phyloP scores from a whole-genome alignment of 2,113 vertebrate genomes.

The Corythoichthys haematopterus region DNA sequence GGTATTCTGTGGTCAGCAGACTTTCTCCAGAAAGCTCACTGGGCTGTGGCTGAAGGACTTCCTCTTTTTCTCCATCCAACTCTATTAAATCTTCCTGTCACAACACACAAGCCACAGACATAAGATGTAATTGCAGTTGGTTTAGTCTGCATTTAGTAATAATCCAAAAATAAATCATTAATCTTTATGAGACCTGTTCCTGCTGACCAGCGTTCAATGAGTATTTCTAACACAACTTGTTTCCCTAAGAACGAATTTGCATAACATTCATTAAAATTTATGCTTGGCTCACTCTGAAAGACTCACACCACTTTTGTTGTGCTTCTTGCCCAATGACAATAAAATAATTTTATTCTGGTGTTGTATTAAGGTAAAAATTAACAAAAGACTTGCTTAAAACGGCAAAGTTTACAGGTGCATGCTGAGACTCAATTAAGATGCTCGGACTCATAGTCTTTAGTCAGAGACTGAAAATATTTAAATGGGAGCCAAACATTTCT shows the following conservation, averaged over 20 bases:
- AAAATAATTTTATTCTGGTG: too few species aligned
- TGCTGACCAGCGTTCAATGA: background rate
- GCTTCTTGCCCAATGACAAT: too few species aligned
- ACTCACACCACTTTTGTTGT: too few species aligned
- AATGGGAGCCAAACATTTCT: background rate
- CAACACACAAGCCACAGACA: background rate
- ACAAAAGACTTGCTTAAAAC: too few species aligned
- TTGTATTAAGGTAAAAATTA: too few species aligned
- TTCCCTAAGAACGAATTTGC: background rate
- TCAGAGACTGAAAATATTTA: too few species aligned
- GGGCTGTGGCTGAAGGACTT: slow-evolving; percentile 81
- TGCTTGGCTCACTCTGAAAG: too few species aligned
- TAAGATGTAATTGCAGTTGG: background rate
- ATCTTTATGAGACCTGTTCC: background rate
- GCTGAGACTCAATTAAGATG: too few species aligned
- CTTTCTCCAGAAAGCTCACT: slow-evolving; percentile 89
- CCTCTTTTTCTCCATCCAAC: slow-evolving; percentile 84
- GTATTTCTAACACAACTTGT: background rate
- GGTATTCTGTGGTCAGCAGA: slow-evolving; percentile 89
- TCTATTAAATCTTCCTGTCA: slow-evolving; percentile 82
- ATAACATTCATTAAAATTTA: background rate
- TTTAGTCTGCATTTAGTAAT: background rate
- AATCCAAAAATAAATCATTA: background rate
- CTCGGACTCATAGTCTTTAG: too few species aligned
- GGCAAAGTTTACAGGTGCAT: too few species aligned